Evolutionary conservation across 2,113 vertebrate species (phyloP), one percentile per base, ranked within the genome.

Genomic region (Gopherus flavomarginatus): DNA sequence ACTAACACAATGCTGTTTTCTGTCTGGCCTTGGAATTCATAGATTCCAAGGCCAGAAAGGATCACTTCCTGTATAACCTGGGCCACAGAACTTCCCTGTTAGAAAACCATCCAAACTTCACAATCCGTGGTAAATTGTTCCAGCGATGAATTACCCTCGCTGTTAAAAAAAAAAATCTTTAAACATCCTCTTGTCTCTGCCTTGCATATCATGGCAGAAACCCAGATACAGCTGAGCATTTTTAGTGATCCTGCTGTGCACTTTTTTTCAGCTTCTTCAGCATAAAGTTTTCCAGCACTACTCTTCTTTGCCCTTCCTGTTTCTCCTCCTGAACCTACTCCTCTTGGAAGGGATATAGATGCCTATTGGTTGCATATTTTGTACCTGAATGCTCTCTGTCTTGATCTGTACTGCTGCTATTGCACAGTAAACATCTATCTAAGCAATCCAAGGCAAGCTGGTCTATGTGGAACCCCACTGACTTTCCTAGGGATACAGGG

Each of bases 251-350:
- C 57, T 75, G 24, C n/a, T 87, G 53, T 11, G 53, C 44, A 2
- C 21, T 16, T 69, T 93, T 92, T 50, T 90, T 26, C 47, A 11
- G 11, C 69, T 84, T 94, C 57, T 92, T 77, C 89, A 80, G 56
- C 57, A 90, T 86, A 86, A 56, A 42, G 62, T 4, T 53, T 85
- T 84, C 75, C 65, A 65, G 62, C 52, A 80, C 7, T 26, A 8
- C 6, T 86, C 11, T 89, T 19, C 84, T 86, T 56, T 81, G 62
- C 27, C 80, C 44, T 80, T 92, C 38, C 22, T 86, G 9, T 2
- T 16, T 94, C 86, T 92, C 59, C 10, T 19, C 86, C 81, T 24
- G 62, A 44, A 56, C 5, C 42, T 86, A 62, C 91, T 31, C 91
- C 85, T 75, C 86, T 82, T 69, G 81, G 83, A 90, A 95, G 3